phyloP scores from a whole-genome alignment of 2,888 invertebrate genomes.

The Tipula lateralis region DNA sequence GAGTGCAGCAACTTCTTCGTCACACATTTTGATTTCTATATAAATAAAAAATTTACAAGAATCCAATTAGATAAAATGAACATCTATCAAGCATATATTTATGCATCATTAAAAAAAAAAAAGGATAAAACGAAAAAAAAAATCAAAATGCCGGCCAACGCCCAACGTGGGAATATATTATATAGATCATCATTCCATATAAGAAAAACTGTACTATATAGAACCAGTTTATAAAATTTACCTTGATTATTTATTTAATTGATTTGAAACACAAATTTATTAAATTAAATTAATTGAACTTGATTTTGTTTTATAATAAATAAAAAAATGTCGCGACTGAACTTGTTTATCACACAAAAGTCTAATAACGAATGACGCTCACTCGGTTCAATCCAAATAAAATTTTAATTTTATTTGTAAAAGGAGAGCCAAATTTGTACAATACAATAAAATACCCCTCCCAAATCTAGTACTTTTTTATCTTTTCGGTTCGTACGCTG shows the following conservation, averaged over 20 bases:
- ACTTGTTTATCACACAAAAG: constrained; percentile 25
- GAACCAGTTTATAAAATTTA: background rate
- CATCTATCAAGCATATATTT: background rate
- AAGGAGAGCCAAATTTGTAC: constrained; percentile 29
- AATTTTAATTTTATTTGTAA: constrained; percentile 3
- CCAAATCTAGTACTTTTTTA: constrained; percentile 25
- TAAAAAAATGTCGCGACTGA: constrained; percentile 25
- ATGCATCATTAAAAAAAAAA: background rate
- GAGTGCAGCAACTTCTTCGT: constrained; percentile 93
- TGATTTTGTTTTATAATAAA: background rate
- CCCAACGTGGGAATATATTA: constrained; percentile 19
- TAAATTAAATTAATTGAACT: background rate
- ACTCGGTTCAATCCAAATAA: background rate
- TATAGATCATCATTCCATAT: background rate
- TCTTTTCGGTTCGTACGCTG: background rate
- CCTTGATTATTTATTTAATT: background rate
- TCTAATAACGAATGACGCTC: constrained; percentile 29
- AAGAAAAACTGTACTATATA: background rate
- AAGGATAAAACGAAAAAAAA: constrained; percentile 2
- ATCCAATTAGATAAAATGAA: background rate
- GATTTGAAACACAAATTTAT: background rate
- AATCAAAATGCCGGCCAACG: constrained; percentile 30
- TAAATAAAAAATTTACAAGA: background rate
- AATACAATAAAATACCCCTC: constrained; percentile 26
- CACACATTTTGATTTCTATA: constrained; percentile 66